These are phyloP conservation scores for Clunio marinus DNA, from an alignment of 2,888 invertebrate species.

Conservation along the genomic window DNA sequence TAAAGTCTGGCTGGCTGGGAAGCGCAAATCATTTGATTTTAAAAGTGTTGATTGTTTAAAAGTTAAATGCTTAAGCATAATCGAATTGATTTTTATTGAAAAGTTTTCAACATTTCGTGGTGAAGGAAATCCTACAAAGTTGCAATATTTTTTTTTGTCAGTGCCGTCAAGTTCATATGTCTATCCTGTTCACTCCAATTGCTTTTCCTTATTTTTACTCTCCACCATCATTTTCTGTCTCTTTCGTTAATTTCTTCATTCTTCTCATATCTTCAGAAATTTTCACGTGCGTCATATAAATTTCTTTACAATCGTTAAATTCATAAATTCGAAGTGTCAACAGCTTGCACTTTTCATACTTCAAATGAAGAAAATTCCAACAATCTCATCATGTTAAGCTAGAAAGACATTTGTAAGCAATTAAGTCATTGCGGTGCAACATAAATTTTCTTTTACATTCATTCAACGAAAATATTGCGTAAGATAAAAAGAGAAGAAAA, in stretches of 20 bases:
- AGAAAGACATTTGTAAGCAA: background rate
- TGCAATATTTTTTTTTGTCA: background rate
- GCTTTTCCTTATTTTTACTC: conserved; percentile 8
- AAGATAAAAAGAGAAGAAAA: conserved; percentile 9
- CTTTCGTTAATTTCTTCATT: background rate
- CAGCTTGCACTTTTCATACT: background rate
- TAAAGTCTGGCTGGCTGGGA: too few species aligned
- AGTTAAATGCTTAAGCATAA: too few species aligned
- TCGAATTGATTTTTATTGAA: too few species aligned
- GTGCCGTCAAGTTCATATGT: conserved; percentile 12
- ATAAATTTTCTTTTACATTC: background rate
- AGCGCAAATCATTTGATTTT: too few species aligned
- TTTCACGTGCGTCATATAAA: conserved; percentile 25
- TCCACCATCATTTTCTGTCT: conserved; percentile 8
- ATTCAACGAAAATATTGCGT: conserved; percentile 32
- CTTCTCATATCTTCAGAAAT: background rate
- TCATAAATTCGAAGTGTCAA: conserved; percentile 1
- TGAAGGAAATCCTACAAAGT: background rate
- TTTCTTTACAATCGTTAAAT: background rate
- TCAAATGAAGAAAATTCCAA: background rate
- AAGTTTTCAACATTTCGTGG: too few species aligned
- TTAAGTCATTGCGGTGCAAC: background rate
- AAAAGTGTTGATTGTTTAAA: too few species aligned
- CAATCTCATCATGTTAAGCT: background rate
- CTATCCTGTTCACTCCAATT: background rate